Percentiles rank a stretch among this genome's conserved stretches.
Conservation (phyloP, 2,888 invertebrate species). For the Cheiracanthium punctorium region DNA sequence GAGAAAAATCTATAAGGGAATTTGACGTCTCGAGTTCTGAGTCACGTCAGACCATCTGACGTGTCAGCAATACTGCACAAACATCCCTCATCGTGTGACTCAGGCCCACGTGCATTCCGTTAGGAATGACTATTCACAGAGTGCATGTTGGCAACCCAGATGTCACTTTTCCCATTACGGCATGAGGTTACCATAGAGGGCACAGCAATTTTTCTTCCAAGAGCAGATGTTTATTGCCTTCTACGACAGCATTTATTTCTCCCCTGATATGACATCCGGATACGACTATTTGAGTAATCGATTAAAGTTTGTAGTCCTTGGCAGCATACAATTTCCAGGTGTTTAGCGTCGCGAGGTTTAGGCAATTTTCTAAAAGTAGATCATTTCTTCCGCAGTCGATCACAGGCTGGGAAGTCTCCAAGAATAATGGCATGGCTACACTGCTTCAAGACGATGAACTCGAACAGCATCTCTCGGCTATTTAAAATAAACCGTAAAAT, state of each 20-base stretch:
- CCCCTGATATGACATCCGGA: neutral
- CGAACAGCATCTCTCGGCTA: no score
- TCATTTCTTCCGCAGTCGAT: neutral
- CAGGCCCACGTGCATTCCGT: neutral
- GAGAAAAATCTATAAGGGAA: neutral
- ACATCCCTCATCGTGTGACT: neutral
- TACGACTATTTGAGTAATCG: neutral
- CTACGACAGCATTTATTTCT: neutral
- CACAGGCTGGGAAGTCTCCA: neutral
- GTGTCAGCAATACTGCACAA: neutral
- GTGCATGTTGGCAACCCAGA: neutral
- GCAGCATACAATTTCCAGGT: neutral
- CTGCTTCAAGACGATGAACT: no score
- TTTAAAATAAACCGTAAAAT: no score
- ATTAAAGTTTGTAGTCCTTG: neutral
- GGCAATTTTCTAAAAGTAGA: neutral
- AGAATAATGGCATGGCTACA: neutral
- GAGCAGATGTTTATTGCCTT: neutral
- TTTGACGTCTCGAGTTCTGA: neutral
- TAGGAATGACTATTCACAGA: neutral
- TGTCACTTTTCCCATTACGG: neutral
- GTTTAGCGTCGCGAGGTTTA: neutral
- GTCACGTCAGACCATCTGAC: neutral
- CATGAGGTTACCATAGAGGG: neutral
- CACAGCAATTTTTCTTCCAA: neutral